Evolutionary conservation across 2,888 invertebrate species (phyloP), one percentile per base, ranked within the genome.

Genomic region (Herminia tarsipennalis): DNA sequence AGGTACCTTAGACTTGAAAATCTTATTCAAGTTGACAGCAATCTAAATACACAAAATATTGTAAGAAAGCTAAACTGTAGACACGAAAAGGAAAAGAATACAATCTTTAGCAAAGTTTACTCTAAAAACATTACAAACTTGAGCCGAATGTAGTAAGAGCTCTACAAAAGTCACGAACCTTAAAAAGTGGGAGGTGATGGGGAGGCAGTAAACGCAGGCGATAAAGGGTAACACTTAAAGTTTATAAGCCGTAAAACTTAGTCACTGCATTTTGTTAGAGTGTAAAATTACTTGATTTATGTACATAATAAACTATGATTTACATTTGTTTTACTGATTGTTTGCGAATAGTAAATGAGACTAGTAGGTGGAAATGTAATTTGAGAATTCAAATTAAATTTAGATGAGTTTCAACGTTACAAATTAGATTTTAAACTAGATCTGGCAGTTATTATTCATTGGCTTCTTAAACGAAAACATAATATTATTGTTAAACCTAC

Each of bases 231-330:
- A 68, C 63, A 68, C 63, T 66, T 56, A 68, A 73, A 68, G 34
- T 74, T 71, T 68, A 67, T 67, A 66, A 56, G 61, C 59, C 65
- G 49, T 74, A 61, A 72, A 73, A 42, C 58, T 61, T 66, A 60
- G 55, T 68, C 66, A 59, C 62, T 64, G 65, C 56, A 62, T 67
- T 66, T 46, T 40, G 46, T 40, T 34, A 34, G 30, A 39, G 34
- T 46, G 46, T 65, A 69, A 64, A 70, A 70, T 67, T 53, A 64
- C 62, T 56, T 54, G 66, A 58, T 57, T 55, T 57, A 69, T 45
- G 27, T 17, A 18, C 27, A 38, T 44, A 38, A 34, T 68, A 51
- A 43, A 48, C 35, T 39, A 49, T 49, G 41, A 63, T 60, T 62
- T 46, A 28, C 25, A 50, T 51, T 46, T 14, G 21, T 14, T 29